Conservation (phyloP, 2,797 vertebrate species). For the Threskiornis aethiopicus region DNA sequence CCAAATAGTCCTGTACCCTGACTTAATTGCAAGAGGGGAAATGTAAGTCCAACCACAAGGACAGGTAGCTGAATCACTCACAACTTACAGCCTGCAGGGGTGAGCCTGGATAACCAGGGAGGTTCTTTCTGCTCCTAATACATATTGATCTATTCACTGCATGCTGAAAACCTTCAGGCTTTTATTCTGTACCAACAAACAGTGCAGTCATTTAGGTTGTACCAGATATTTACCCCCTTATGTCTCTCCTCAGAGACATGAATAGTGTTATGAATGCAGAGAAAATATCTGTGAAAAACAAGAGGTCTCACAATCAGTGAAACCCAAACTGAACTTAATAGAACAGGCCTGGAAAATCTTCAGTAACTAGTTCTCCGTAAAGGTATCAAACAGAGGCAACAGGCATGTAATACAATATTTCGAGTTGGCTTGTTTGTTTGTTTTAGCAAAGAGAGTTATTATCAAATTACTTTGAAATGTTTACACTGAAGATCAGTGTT, state of each 20-base stretch:
- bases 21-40: not conserved
- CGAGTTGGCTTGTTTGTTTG: not conserved
- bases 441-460: slow-evolving; percentile 43
- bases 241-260: not conserved
- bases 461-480: slow-evolving; percentile 53
- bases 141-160: not conserved
- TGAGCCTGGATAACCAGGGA: not conserved
- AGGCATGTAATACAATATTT: not conserved
- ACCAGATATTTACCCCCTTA: not conserved
- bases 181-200: not conserved
- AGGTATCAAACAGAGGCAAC: not conserved
- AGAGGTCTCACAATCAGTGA: not conserved
- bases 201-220: not conserved
- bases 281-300: slow-evolving; percentile 39
- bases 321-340: slow-evolving; percentile 45
- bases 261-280: not conserved
- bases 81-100: not conserved
- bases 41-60: not conserved
- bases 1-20: not conserved
- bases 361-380: not conserved
- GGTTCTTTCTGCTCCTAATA: not conserved
- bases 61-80: not conserved
- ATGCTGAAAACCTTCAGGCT: not conserved
- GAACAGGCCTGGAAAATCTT: not conserved
- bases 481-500: slow-evolving; percentile 1